Percentiles rank a stretch among this genome's conserved stretches.
Conservation (phyloP, 2,797 vertebrate genomes). For the Sitta carolinensis region DNA sequence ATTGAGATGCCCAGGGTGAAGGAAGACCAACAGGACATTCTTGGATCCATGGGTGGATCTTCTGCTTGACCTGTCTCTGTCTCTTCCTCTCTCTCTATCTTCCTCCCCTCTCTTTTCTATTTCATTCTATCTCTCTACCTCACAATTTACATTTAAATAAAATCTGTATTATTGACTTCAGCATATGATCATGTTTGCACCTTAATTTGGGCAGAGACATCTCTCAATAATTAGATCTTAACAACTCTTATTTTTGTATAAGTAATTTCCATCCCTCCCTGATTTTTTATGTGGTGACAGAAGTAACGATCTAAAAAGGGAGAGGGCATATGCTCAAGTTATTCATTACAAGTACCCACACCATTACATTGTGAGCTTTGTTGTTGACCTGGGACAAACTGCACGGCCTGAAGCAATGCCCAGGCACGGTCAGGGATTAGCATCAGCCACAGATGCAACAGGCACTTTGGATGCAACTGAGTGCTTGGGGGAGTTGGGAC, state of each 20-base stretch:
- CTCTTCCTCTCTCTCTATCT: neutral
- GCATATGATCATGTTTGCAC: neutral
- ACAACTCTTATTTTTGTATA: neutral
- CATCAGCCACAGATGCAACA: neutral
- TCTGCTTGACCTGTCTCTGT: neutral
- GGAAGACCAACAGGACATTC: neutral
- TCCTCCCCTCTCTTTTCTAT: neutral
- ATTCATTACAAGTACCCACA: neutral
- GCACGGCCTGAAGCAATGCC: neutral
- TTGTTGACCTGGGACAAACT: rapidly evolving
- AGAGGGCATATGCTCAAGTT: neutral
- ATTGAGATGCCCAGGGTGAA: rapidly evolving
- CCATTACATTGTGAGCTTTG: neutral
- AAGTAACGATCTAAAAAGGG: neutral
- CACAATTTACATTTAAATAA: neutral
- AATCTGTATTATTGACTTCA: neutral
- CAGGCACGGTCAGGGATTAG: neutral
- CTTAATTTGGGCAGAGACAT: neutral
- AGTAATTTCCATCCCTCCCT: neutral
- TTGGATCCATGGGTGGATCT: neutral
- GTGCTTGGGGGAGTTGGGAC: neutral
- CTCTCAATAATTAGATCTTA: neutral
- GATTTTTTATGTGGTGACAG: neutral
- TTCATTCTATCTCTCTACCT: neutral
- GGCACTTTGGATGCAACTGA: neutral